A percentile compares a stretch with the other conserved stretches of the same genome.
phyloP scores from a whole-genome alignment of 2,888 invertebrate genomes.

The Acrocyrtus sp. region DNA sequence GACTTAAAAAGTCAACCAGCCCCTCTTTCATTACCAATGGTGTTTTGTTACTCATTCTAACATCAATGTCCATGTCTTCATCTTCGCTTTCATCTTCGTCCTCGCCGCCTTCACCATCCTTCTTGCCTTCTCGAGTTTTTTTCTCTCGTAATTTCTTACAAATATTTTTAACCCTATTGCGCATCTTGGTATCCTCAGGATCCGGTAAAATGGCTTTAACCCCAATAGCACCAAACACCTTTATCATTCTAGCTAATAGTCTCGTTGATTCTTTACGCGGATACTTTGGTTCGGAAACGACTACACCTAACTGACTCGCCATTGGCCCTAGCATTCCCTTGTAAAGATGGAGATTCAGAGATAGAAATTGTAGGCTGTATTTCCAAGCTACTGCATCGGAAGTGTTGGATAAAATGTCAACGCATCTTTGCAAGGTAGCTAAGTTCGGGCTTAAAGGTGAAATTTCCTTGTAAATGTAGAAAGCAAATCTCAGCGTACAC shows the following conservation, averaged over 20 bases:
- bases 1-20: slow-evolving; percentile 60
- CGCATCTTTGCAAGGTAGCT: slow-evolving; percentile 22
- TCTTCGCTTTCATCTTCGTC: slow-evolving; percentile 47
- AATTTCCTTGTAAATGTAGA: slow-evolving; percentile 36
- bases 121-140: slow-evolving; percentile 52
- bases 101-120: slow-evolving; percentile 27
- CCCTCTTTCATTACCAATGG: slow-evolving; percentile 62
- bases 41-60: slow-evolving; percentile 35
- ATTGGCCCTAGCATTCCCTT: slow-evolving; percentile 57
- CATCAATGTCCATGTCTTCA: slow-evolving; percentile 50
- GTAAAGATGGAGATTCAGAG: slow-evolving; percentile 57
- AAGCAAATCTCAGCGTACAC: slow-evolving; percentile 55
- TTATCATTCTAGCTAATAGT: slow-evolving; percentile 61
- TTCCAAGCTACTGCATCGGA: slow-evolving; percentile 46
- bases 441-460: slow-evolving; percentile 45
- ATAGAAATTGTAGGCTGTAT: slow-evolving; percentile 54
- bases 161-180: slow-evolving; percentile 58
- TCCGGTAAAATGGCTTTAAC: slow-evolving; percentile 59
- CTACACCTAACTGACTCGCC: slow-evolving; percentile 52
- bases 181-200: slow-evolving; percentile 56
- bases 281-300: slow-evolving; percentile 48
- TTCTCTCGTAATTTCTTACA: slow-evolving; percentile 56
- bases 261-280: slow-evolving; percentile 58
- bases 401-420: slow-evolving; percentile 28
- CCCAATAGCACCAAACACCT: slow-evolving; percentile 60